A percentile compares a stretch with the other conserved stretches of the same genome.
Conservation (phyloP, 2,888 invertebrate species). For the Drosophila basisetae region DNA sequence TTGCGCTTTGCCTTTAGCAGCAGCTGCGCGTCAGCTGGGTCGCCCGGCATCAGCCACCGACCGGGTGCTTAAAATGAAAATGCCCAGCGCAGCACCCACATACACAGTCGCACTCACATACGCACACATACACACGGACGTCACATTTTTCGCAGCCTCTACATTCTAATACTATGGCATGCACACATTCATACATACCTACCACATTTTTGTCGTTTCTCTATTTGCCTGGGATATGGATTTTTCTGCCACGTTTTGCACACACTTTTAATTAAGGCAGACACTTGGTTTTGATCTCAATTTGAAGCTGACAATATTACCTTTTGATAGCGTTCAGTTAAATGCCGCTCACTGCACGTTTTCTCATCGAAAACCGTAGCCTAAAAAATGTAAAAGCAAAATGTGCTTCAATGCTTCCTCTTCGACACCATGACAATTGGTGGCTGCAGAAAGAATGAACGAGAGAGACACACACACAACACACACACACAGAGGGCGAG, state of each 20-base stretch:
- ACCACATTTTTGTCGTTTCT: conserved; percentile 72
- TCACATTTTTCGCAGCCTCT: conserved; percentile 62
- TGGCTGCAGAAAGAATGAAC: conserved; percentile 79
- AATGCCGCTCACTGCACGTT: conserved; percentile 33
- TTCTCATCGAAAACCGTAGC: conserved; percentile 42
- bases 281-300: conserved; percentile 52
- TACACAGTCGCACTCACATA: conserved; percentile 51
- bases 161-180: conserved; percentile 52
- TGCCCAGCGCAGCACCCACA: conserved; percentile 75
- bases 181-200: conserved; percentile 46
- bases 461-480: conserved; percentile 24
- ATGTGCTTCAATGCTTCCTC: conserved; percentile 75
- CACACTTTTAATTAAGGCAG: conserved; percentile 57
- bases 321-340: conserved; percentile 55
- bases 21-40: conserved; percentile 46
- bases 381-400: conserved; percentile 57
- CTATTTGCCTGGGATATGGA: conserved; percentile 61
- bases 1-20: conserved; percentile 14
- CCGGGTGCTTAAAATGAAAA: conserved; percentile 50
- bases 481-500: conserved; percentile 11
- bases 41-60: conserved; percentile 38
- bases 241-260: conserved; percentile 80
- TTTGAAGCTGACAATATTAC: conserved; percentile 52
- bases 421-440: conserved; percentile 73
- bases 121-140: conserved; percentile 23